phyloP scores from a whole-genome alignment of 2,797 vertebrate species.

The Gymnodraco acuticeps region DNA sequence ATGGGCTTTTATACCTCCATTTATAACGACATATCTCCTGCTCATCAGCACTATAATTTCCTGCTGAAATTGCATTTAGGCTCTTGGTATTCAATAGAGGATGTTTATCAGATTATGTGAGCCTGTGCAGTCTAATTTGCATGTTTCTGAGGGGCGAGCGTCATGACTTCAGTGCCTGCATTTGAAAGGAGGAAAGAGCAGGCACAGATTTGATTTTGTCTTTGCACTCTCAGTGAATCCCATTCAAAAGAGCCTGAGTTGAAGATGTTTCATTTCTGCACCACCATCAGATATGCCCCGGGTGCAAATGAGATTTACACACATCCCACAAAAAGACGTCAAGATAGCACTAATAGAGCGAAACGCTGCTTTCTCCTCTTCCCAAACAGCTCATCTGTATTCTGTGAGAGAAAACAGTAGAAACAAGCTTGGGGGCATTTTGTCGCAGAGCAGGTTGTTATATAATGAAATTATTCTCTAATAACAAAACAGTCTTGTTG shows the following conservation, averaged over 20 bases:
- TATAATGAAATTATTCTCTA: conserved; percentile 9
- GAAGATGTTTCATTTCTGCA: conserved; percentile 61
- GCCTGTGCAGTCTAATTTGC: conserved; percentile 77
- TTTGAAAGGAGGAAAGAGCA: conserved; percentile 60
- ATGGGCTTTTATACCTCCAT: conserved; percentile 66
- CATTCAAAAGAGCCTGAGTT: conserved; percentile 50
- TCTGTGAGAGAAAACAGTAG: conserved; percentile 38
- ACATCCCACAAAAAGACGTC: conserved; percentile 52
- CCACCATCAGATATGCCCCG: conserved; percentile 39
- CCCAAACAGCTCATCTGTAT: conserved; percentile 50
- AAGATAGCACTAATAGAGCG: conserved; percentile 54
- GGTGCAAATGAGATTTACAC: conserved; percentile 67
- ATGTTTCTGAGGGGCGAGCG: conserved; percentile 64
- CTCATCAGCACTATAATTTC: conserved; percentile 78
- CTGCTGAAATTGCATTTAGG: conserved; percentile 74
- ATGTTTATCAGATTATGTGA: conserved; percentile 79
- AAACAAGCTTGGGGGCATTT: conserved; percentile 36
- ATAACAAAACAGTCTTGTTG: conserved; percentile 7
- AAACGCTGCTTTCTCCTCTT: conserved; percentile 22
- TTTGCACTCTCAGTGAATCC: conserved; percentile 38
- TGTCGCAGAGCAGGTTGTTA: conserved; percentile 26
- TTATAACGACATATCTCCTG: conserved; percentile 69
- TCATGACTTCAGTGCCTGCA: conserved; percentile 61
- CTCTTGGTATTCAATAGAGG: conserved; percentile 77
- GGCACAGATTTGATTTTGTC: conserved; percentile 60